Evolutionary conservation across 1,140 invertebrate species (phyloP).

Genomic region (Pantala flavescens): DNA sequence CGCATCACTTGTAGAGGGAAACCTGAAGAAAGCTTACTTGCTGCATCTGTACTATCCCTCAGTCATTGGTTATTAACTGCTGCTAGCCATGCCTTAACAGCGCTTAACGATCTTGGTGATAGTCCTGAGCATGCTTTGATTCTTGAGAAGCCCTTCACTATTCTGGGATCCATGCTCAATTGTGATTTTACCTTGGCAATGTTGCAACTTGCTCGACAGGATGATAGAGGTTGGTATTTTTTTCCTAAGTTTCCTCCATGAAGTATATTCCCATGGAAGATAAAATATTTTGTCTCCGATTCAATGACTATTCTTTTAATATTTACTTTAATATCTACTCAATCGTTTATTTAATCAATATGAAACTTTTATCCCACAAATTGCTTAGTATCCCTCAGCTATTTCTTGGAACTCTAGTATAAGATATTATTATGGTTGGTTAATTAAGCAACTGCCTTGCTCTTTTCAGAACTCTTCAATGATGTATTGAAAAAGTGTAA

Average conservation of each 20-base stretch:
- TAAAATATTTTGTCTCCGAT: too few relatives aligned
- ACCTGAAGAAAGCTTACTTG: conserved; percentile 66
- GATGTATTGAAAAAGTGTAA: conserved; percentile 62
- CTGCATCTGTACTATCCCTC: conserved; percentile 61
- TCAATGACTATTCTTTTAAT: too few relatives aligned
- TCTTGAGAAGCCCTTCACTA: conserved; percentile 54
- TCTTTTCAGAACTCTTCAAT: conserved; percentile 45
- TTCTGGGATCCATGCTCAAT: conserved; percentile 57
- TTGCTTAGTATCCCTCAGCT: too few relatives aligned
- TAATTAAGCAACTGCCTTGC: conserved; percentile 7
- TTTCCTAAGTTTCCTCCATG: too few relatives aligned
- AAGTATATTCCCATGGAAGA: too few relatives aligned
- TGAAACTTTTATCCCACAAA: too few relatives aligned
- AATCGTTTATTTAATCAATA: too few relatives aligned
- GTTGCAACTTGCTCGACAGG: conserved; percentile 69
- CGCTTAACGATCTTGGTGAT: conserved; percentile 27
- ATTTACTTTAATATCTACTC: too few relatives aligned
- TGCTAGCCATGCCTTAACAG: conserved; percentile 47
- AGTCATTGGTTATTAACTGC: conserved; percentile 73
- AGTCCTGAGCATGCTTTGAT: conserved; percentile 46
- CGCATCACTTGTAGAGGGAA: conserved; percentile 59
- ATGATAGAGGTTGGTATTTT: conserved; percentile 42
- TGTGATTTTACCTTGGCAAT: conserved; percentile 69
- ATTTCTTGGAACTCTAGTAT: too few relatives aligned
- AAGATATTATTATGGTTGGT: too few relatives aligned